phyloP scores from a whole-genome alignment of 2,888 invertebrate species.

The Watsonalla cultraria region DNA sequence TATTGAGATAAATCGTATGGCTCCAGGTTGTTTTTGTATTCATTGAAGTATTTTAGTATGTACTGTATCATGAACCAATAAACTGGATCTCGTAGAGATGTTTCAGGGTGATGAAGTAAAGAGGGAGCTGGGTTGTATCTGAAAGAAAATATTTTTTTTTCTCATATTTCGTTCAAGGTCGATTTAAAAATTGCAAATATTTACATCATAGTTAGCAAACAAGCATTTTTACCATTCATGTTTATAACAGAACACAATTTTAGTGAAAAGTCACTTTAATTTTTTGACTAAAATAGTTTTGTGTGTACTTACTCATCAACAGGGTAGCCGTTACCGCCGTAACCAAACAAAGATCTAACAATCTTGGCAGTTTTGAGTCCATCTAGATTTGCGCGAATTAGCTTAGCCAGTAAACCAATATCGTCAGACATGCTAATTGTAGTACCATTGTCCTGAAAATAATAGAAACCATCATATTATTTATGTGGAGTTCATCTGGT shows the following conservation, averaged over 20 bases:
- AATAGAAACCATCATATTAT: not conserved
- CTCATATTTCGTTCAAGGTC: too few relatives aligned
- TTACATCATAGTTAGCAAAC: too few relatives aligned
- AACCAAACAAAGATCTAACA: constrained; percentile 53
- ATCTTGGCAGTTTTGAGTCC: constrained; percentile 49
- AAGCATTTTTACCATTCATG: too few relatives aligned
- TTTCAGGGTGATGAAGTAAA: constrained; percentile 59
- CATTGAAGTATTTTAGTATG: constrained; percentile 49
- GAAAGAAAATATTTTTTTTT: constrained; percentile 17
- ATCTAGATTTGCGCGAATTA: constrained; percentile 61
- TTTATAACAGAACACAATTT: too few relatives aligned
- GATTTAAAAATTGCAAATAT: too few relatives aligned
- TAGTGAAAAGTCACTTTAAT: not conserved
- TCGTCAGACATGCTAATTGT: constrained; percentile 52
- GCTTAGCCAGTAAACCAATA: constrained; percentile 50
- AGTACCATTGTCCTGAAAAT: constrained; percentile 53
- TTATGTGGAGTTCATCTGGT: not conserved
- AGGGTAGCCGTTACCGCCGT: constrained; percentile 47
- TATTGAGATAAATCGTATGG: constrained; percentile 46
- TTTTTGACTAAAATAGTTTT: not conserved
- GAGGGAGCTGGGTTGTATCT: constrained; percentile 67
- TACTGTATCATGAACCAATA: constrained; percentile 57
- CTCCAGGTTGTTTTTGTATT: constrained; percentile 43
- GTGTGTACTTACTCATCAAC: constrained; percentile 39
- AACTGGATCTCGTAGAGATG: constrained; percentile 56